Conservation (phyloP, 2,113 vertebrate species). For the Aspidoscelis tigris region DNA sequence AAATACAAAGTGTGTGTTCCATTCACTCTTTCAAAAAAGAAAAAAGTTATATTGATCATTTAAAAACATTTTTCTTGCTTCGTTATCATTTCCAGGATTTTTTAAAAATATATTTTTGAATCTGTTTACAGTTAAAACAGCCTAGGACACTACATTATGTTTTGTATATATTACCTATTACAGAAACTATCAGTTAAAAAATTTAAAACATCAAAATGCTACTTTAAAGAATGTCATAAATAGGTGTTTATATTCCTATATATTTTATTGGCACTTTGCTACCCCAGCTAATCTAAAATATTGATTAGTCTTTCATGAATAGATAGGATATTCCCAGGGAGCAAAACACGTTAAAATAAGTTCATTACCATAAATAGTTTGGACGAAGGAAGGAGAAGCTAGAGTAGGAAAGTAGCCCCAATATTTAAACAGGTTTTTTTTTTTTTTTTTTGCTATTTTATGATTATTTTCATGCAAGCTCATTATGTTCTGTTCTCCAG, state of each 20-base stretch:
- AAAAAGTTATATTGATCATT: neutral
- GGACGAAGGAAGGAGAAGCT: too few relatives aligned
- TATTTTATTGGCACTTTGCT: too few relatives aligned
- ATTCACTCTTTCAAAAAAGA: conserved; percentile 66
- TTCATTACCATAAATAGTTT: too few relatives aligned
- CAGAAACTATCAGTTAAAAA: neutral
- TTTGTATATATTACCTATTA: neutral
- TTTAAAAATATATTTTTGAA: neutral
- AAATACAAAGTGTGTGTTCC: conserved; percentile 60
- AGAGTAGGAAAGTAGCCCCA: too few relatives aligned
- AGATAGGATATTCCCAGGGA: too few relatives aligned
- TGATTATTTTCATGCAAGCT: too few relatives aligned
- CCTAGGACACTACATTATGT: neutral
- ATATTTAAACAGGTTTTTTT: too few relatives aligned
- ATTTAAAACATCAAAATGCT: neutral
- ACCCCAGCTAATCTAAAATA: too few relatives aligned
- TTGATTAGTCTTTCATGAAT: too few relatives aligned
- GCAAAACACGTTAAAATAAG: too few relatives aligned
- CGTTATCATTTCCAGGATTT: neutral
- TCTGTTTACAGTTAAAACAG: neutral
- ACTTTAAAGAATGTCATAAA: neutral
- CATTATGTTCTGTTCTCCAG: too few relatives aligned
- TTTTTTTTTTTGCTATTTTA: too few relatives aligned
- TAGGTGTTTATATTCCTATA: neutral
- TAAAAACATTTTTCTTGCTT: neutral